phyloP scores from a whole-genome alignment of 2,797 vertebrate species.

The Paratrypauchen microcephalus region DNA sequence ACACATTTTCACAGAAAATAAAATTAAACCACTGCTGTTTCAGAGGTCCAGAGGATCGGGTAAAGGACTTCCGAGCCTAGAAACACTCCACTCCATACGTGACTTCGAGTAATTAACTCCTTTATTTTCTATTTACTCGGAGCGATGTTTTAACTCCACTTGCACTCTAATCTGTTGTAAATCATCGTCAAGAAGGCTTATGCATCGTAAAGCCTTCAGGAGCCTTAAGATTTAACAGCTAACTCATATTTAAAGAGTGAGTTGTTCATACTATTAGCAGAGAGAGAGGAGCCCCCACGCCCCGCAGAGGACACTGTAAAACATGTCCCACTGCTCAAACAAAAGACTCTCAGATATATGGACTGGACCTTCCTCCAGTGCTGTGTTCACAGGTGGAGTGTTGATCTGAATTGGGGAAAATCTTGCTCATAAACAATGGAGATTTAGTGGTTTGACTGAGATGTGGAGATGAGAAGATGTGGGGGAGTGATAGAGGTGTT shows the following conservation, averaged over 20 bases:
- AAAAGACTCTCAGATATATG: conserved; percentile 7
- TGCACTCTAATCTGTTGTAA: conserved; percentile 17
- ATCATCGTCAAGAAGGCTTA: conserved; percentile 21
- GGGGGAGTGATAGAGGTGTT: not conserved
- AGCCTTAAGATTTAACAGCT: conserved; percentile 20
- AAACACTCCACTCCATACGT: no score
- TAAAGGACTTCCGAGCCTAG: no score
- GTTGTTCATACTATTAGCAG: conserved; percentile 23
- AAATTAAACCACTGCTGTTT: no score
- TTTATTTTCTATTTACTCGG: conserved; percentile 10
- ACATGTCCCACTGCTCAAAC: conserved; percentile 21
- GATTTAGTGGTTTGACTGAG: not conserved
- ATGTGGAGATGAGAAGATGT: not conserved
- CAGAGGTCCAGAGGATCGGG: no score
- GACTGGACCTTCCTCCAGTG: conserved; percentile 3
- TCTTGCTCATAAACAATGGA: conserved; percentile 1
- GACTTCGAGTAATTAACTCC: not conserved
- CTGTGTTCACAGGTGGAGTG: conserved; percentile 1
- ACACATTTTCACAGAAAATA: no score
- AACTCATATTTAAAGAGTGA: conserved; percentile 13
- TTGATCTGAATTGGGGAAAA: conserved; percentile 2
- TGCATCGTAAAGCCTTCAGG: conserved; percentile 10
- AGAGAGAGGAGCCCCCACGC: conserved; percentile 15
- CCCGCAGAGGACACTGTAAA: conserved; percentile 16
- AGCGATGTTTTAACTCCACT: conserved; percentile 4